A percentile compares a stretch with the other conserved stretches of the same genome.
Conservation (phyloP, 2,113 vertebrate genomes). For the Heloderma charlesbogerti region DNA sequence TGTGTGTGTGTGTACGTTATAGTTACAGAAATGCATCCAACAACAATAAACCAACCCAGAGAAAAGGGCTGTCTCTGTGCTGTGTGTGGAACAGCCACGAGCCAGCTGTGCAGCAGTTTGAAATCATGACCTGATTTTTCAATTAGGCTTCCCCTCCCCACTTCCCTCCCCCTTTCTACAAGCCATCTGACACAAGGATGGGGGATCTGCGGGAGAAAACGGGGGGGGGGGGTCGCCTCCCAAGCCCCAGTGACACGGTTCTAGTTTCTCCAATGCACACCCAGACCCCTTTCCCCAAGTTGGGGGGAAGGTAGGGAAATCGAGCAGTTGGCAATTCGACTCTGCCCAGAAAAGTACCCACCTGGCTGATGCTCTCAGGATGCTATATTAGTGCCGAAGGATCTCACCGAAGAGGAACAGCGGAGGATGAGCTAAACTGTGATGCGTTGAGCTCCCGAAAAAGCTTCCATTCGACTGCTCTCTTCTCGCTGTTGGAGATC, state of each 20-base stretch:
- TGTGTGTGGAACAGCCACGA: background rate
- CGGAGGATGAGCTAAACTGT: background rate
- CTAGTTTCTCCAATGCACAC: background rate
- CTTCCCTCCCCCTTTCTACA: background rate
- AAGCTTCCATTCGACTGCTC: background rate
- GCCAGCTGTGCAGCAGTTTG: constrained; percentile 16
- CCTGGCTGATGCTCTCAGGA: background rate
- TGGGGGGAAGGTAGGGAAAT: background rate
- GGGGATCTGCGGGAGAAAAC: background rate
- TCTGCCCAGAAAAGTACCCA: background rate
- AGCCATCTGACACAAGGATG: constrained; percentile 30
- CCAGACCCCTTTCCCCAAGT: background rate
- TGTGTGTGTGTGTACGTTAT: background rate
- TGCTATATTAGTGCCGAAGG: background rate
- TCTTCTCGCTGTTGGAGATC: background rate
- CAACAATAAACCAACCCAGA: background rate
- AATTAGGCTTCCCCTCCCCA: background rate
- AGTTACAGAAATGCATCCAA: rapidly evolving
- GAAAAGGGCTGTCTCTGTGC: background rate
- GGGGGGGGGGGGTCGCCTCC: background rate
- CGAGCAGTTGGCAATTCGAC: background rate
- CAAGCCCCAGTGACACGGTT: background rate
- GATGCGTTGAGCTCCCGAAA: background rate
- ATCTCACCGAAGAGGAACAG: background rate
- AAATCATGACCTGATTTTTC: background rate